phyloP scores from a whole-genome alignment of 92 coral and sea anemone species.

The Phenganax subtilis region DNA sequence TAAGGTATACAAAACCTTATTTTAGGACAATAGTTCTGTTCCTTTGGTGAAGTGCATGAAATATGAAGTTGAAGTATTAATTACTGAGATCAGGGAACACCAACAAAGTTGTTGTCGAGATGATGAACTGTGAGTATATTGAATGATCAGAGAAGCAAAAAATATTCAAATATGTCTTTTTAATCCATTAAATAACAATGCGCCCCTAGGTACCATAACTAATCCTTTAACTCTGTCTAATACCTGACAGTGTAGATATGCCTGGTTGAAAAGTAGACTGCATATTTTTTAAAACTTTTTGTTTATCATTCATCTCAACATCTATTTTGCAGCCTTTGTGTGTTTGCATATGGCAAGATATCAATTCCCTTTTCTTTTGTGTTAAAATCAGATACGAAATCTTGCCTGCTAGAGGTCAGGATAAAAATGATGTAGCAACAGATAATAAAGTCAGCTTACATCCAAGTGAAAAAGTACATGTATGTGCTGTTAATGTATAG shows the following conservation, averaged over 20 bases:
- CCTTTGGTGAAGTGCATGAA: constrained; percentile 3
- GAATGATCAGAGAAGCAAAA: neutral
- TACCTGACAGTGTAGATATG: neutral
- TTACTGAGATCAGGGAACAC: constrained; percentile 16
- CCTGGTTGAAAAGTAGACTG: neutral
- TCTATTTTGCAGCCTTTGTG: neutral
- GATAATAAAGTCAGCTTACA: neutral
- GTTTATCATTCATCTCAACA: neutral
- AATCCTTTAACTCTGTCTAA: neutral
- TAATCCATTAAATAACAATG: neutral
- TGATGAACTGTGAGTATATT: constrained; percentile 6
- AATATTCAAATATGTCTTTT: neutral
- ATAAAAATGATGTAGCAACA: neutral
- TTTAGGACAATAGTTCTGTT: neutral
- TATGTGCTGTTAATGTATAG: neutral
- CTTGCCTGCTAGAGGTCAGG: neutral
- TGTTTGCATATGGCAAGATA: neutral
- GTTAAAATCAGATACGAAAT: neutral
- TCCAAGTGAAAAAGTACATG: neutral
- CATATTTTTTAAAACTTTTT: neutral
- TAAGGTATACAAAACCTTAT: neutral
- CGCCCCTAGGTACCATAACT: neutral
- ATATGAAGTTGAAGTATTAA: neutral
- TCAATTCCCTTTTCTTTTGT: neutral
- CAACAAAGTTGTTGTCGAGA: constrained; percentile 5